Percentiles rank a stretch among this genome's conserved stretches.
Evolutionary conservation across 2,888 invertebrate genomes (phyloP).

Genomic region (Stomorhina lunata): DNA sequence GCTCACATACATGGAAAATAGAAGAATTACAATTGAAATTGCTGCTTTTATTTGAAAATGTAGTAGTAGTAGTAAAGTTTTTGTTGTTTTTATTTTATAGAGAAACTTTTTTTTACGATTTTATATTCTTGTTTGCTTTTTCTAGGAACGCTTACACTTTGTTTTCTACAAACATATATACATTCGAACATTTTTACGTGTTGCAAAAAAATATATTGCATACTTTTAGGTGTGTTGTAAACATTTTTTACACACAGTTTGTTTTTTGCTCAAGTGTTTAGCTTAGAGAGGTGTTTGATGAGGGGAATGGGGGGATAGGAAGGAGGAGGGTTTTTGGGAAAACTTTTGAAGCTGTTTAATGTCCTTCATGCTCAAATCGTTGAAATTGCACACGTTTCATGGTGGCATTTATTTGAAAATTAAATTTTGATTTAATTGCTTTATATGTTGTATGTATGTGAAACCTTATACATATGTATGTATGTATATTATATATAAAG

Average conservation of each 20-base stretch:
- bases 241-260: constrained; percentile 40
- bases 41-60: constrained; percentile 20
- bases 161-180: not conserved
- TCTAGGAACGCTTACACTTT: not conserved
- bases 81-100: not conserved
- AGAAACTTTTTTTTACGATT: constrained; percentile 3
- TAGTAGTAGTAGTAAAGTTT: constrained; percentile 19
- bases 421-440: constrained; percentile 63
- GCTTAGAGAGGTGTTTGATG: too few species aligned
- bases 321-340: not conserved
- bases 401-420: constrained; percentile 59
- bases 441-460: constrained; percentile 2
- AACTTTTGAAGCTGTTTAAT: constrained; percentile 7
- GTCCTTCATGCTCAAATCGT: constrained; percentile 28
- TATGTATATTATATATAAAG: not conserved
- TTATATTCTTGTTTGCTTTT: not conserved
- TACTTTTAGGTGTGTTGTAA: constrained; percentile 60
- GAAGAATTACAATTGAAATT: constrained; percentile 54
- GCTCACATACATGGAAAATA: too few species aligned
- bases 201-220: constrained; percentile 48
- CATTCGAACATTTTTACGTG: not conserved
- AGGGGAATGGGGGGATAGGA: not conserved
- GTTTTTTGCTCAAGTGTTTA: constrained; percentile 2
- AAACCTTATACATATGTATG: not conserved
- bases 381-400: constrained; percentile 45